These are phyloP conservation scores for Xiphias gladius DNA, from an alignment of 2,113 vertebrate genomes.

Conservation along the genomic window DNA sequence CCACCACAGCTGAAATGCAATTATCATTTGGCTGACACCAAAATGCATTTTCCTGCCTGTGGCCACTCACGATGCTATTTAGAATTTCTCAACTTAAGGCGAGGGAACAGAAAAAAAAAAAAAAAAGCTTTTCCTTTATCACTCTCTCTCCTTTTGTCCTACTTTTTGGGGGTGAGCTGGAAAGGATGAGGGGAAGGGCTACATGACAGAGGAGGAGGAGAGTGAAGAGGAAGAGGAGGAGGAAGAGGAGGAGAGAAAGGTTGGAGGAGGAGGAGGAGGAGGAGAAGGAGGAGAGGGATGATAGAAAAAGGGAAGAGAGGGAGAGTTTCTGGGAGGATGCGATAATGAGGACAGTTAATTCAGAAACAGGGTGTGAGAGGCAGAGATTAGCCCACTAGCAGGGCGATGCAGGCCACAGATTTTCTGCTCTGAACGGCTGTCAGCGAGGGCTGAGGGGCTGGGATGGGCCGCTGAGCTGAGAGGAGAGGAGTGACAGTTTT, in stretches of 20 bases:
- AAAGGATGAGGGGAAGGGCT: conserved; percentile 56
- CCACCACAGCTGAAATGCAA: conserved; percentile 63
- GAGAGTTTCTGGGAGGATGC: conserved; percentile 74
- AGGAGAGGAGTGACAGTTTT: conserved; percentile 66
- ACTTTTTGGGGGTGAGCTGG: conserved; percentile 61
- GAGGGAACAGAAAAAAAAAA: conserved; percentile 4
- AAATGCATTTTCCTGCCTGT: conserved; percentile 72
- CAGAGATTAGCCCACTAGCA: conserved; percentile 77
- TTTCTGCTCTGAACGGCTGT: conserved; percentile 78
- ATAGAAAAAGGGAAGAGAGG: conserved; percentile 39
- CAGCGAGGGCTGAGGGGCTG: conserved; percentile 58
- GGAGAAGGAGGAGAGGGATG: conserved; percentile 13
- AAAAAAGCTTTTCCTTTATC: neutral
- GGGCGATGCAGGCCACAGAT: conserved; percentile 78
- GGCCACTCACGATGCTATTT: conserved; percentile 74
- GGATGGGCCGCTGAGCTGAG: conserved; percentile 58
- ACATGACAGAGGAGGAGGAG: conserved; percentile 18
- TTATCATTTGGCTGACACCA: conserved; percentile 74
- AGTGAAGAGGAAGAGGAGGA: neutral
- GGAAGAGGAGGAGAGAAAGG: conserved; percentile 19
- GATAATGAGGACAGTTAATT: conserved; percentile 83
- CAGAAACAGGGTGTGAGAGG: conserved; percentile 77
- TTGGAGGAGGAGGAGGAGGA: neutral
- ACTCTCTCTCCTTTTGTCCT: conserved; percentile 56
- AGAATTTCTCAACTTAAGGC: conserved; percentile 74